Evolutionary conservation across 1,140 invertebrate genomes (phyloP).

Genomic region (Pteromalus puparum): DNA sequence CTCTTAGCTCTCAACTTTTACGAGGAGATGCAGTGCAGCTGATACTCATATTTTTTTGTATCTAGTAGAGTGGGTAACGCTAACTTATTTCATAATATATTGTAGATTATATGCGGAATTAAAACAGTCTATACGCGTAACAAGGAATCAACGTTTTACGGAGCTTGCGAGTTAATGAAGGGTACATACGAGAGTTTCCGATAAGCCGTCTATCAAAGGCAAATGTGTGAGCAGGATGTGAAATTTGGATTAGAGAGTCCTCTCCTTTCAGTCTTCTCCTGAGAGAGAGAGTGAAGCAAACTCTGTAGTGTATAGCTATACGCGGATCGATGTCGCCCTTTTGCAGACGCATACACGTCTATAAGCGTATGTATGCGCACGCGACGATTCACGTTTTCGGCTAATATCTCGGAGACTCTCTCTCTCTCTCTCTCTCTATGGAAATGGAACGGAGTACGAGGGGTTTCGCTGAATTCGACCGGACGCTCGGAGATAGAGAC

Average conservation of each 20-base stretch:
- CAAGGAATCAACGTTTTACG: no score
- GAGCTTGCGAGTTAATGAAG: constrained; percentile 16
- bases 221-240: neutral
- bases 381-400: constrained; percentile 16
- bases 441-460: neutral
- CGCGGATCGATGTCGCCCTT: constrained; percentile 33
- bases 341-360: neutral
- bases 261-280: constrained; percentile 12
- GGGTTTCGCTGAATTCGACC: constrained; percentile 22
- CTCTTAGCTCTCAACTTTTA: neutral
- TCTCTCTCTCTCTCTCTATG: neutral
- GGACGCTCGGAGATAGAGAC: constrained; percentile 23
- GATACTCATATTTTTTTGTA: neutral
- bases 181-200: neutral
- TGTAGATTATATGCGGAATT: no score
- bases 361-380: neutral
- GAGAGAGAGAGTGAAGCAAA: no score
- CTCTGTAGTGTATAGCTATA: neutral
- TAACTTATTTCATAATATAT: neutral
- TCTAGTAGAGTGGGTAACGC: no score
- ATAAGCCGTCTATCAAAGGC: constrained; percentile 36
- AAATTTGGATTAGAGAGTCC: constrained; percentile 46
- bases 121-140: no score
- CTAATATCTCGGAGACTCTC: constrained; percentile 15
- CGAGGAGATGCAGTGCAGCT: neutral